A percentile compares a stretch with the other conserved stretches of the same genome.
Conservation (phyloP, 2,888 invertebrate species). For the Pterostichus madidus region DNA sequence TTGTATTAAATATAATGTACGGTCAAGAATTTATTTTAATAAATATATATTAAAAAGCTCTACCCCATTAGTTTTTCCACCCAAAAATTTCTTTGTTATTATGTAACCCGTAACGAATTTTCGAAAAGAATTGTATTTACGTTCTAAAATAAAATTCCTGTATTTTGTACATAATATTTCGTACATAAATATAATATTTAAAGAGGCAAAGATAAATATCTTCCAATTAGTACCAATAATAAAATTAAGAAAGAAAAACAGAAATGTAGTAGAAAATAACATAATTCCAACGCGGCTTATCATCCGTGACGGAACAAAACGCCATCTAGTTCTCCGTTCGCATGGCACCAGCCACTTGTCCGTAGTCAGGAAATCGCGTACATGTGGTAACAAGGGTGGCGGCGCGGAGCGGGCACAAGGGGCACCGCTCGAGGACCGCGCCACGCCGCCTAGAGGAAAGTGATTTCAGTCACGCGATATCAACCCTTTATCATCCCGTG, state of each 20-base stretch:
- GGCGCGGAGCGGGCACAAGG: neutral
- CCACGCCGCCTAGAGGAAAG: conserved; percentile 68
- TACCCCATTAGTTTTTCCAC: too few species aligned
- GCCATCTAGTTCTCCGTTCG: conserved; percentile 37
- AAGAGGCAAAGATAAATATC: conserved; percentile 6
- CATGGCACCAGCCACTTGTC: conserved; percentile 62
- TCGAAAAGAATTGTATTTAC: too few species aligned
- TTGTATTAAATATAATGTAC: too few species aligned
- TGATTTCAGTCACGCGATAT: conserved; percentile 75
- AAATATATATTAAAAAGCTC: too few species aligned
- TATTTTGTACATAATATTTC: too few species aligned
- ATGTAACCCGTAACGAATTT: too few species aligned
- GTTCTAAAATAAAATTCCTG: too few species aligned
- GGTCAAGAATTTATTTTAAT: too few species aligned
- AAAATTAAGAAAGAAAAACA: neutral
- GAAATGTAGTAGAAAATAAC: conserved; percentile 39
- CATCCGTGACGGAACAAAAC: conserved; percentile 57
- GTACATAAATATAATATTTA: too few species aligned
- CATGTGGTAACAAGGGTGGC: conserved; percentile 57
- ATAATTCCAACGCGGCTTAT: conserved; percentile 48
- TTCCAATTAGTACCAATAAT: conserved; percentile 7
- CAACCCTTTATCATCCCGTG: conserved; percentile 59
- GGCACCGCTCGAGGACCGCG: conserved; percentile 13
- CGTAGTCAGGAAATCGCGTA: conserved; percentile 64
- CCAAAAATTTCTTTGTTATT: too few species aligned